These are phyloP conservation scores for Varroa destructor DNA, from an alignment of 1,140 invertebrate genomes.

Conservation along the genomic window DNA sequence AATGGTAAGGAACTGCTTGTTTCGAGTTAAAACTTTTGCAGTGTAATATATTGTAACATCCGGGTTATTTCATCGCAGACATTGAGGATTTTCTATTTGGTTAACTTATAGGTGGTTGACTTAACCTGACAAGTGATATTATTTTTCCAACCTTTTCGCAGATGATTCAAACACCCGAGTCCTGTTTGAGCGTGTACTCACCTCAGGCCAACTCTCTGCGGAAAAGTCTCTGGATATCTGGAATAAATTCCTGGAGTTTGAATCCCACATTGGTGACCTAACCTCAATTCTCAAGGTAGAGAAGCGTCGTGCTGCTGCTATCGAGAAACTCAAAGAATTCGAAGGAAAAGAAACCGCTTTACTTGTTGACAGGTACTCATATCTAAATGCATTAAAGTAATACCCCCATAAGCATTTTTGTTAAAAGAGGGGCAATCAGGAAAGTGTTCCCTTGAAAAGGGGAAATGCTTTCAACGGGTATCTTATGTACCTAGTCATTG, in stretches of 20 bases:
- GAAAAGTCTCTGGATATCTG: constrained; percentile 95
- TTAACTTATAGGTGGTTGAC: not conserved
- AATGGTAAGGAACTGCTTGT: constrained; percentile 55
- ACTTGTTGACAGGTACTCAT: constrained; percentile 59
- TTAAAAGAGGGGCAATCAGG: no score
- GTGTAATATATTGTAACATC: not conserved
- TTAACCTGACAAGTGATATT: not conserved
- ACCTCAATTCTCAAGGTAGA: constrained; percentile 97
- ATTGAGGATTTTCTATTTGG: not conserved
- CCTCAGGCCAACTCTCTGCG: constrained; percentile 73
- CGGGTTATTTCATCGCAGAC: constrained; percentile 15
- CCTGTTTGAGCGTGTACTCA: constrained; percentile 87
- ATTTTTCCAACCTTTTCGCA: constrained; percentile 41
- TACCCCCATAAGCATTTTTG: no score
- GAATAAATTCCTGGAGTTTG: constrained; percentile 95
- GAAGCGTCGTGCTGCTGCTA: constrained; percentile 69
- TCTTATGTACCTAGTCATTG: no score
- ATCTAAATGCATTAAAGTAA: no score
- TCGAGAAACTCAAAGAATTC: constrained; percentile 91
- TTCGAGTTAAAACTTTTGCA: constrained; percentile 12
- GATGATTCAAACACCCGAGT: constrained; percentile 99
- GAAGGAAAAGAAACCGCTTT: constrained; percentile 92
- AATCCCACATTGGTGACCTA: constrained; percentile 93
- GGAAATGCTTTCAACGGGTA: no score
- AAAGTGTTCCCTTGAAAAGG: no score